Percentiles rank a stretch among this genome's conserved stretches.
Evolutionary conservation across 2,113 vertebrate species (phyloP).

Genomic region (Polyodon spathula): DNA sequence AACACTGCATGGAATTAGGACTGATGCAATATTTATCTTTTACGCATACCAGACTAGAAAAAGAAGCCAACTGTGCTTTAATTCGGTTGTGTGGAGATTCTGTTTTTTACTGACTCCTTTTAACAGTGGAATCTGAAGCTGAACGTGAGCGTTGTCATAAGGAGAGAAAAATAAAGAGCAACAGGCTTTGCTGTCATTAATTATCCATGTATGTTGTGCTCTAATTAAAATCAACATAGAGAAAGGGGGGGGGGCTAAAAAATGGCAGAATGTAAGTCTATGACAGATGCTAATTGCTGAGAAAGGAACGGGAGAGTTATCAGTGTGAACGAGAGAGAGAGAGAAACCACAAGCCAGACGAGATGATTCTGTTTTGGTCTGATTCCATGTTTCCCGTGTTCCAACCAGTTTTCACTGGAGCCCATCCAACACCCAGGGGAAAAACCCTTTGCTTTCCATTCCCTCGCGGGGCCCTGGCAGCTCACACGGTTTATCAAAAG

Average conservation of each 20-base stretch:
- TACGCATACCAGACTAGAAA: no score
- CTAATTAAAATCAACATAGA: background rate
- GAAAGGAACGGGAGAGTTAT: background rate
- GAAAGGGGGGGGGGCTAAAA: no score
- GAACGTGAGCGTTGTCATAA: no score
- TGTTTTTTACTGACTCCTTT: no score
- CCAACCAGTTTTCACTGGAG: constrained; percentile 86
- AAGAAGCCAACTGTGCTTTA: no score
- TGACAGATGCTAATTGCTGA: constrained; percentile 73
- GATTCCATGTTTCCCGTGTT: constrained; percentile 83
- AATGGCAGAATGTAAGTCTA: constrained; percentile 73
- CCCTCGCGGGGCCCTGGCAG: constrained; percentile 43
- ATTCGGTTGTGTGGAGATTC: no score
- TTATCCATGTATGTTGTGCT: background rate
- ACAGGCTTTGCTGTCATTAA: constrained; percentile 1
- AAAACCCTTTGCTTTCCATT: constrained; percentile 33
- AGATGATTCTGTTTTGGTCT: constrained; percentile 73
- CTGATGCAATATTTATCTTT: no score
- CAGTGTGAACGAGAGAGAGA: constrained; percentile 20
- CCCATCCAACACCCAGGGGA: constrained; percentile 64
- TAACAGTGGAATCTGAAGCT: no score
- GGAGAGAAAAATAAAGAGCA: background rate
- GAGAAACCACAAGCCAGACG: constrained; percentile 84
- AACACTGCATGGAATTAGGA: no score
- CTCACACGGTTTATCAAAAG: constrained; percentile 41